These are phyloP conservation scores for Hystrix cristata DNA, from an alignment of 2,113 vertebrate species.

Conservation along the genomic window DNA sequence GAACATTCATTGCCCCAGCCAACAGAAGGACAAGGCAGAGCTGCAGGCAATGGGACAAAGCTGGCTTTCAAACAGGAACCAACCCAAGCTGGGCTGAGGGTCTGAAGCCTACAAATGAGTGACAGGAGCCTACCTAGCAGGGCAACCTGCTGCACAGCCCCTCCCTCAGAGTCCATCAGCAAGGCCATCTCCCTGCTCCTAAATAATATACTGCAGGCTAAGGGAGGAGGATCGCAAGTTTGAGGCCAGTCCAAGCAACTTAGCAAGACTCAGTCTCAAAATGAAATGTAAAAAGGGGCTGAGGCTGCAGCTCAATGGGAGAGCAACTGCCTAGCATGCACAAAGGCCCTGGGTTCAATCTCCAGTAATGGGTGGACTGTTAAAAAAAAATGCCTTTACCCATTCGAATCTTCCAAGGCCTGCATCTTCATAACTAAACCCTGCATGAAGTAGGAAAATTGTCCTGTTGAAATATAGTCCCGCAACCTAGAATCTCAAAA, in stretches of 20 bases:
- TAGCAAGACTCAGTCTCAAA: background rate
- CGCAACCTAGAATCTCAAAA: background rate
- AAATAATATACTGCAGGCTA: background rate
- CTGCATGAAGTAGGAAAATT: slow-evolving; percentile 54
- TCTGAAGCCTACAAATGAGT: background rate
- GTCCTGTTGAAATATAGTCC: background rate
- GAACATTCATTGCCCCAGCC: background rate
- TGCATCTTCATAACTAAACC: slow-evolving; percentile 73
- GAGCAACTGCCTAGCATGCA: background rate
- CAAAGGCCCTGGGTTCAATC: background rate
- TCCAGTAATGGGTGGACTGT: too few species aligned
- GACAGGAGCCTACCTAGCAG: background rate
- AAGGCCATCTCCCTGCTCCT: background rate
- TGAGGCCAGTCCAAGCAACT: background rate
- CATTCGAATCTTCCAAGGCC: slow-evolving; percentile 75
- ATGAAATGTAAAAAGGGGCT: background rate
- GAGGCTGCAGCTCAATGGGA: background rate
- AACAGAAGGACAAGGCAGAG: slow-evolving; percentile 79
- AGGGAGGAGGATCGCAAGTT: background rate
- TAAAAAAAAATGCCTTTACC: background rate
- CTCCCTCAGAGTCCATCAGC: slow-evolving; percentile 52
- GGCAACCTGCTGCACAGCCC: background rate
- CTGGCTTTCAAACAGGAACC: background rate
- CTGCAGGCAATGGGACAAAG: background rate
- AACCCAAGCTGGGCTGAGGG: background rate